Evolutionary conservation across 1,140 invertebrate species (phyloP).

Genomic region (Camponotus floridanus): DNA sequence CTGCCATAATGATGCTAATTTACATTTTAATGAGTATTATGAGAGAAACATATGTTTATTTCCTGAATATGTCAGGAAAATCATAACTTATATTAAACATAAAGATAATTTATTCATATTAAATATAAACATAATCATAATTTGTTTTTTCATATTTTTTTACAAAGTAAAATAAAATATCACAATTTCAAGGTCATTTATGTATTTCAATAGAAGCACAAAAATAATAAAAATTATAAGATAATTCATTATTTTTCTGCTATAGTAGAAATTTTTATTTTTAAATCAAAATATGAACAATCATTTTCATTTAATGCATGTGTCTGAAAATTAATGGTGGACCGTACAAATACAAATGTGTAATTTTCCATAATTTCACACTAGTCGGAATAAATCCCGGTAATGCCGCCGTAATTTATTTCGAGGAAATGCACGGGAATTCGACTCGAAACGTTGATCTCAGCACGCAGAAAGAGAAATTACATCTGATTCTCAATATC

Average conservation of each 20-base stretch:
- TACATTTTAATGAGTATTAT: background rate
- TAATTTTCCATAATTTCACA: background rate
- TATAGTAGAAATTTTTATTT: background rate
- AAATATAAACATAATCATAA: no score
- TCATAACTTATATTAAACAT: background rate
- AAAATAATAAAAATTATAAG: background rate
- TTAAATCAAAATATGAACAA: background rate
- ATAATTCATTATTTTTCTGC: constrained; percentile 5
- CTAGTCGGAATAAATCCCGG: background rate
- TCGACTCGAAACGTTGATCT: constrained; percentile 7
- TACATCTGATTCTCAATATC: background rate
- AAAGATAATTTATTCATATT: no score
- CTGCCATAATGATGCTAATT: background rate
- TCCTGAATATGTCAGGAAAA: background rate
- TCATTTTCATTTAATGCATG: background rate
- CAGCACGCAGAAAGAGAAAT: background rate
- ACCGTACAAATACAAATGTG: background rate
- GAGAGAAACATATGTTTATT: background rate
- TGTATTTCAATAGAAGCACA: background rate
- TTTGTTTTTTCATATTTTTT: background rate
- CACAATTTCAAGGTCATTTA: constrained; percentile 27
- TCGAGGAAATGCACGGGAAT: background rate
- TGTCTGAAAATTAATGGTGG: background rate
- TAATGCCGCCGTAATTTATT: background rate
- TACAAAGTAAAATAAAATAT: constrained; percentile 19